Percentiles rank a stretch among this genome's conserved stretches.
Conservation (phyloP, 2,113 vertebrate species). For the Spea bombifrons region DNA sequence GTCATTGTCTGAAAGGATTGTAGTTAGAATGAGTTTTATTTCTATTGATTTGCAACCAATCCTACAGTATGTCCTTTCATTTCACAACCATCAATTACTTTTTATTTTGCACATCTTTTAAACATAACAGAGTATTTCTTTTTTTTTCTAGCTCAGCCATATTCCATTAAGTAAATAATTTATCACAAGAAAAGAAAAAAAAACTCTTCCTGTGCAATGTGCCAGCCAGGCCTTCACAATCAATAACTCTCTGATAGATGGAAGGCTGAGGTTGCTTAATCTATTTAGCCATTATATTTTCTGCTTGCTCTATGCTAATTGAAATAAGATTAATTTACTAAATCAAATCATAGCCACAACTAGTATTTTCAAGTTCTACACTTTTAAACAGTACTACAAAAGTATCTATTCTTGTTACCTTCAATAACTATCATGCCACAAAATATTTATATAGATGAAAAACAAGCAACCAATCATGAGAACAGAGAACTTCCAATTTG, state of each 20-base stretch:
- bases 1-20: too few species aligned
- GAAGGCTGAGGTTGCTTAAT: conserved; percentile 60
- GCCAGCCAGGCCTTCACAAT: conserved; percentile 54
- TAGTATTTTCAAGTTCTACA: not conserved
- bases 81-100: too few species aligned
- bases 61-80: too few species aligned
- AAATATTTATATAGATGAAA: too few species aligned
- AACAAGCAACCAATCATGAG: too few species aligned
- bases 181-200: conserved; percentile 53
- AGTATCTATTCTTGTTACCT: too few species aligned
- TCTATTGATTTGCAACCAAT: too few species aligned
- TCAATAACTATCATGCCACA: too few species aligned
- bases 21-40: too few species aligned
- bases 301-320: conserved; percentile 64
- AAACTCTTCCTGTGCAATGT: conserved; percentile 58
- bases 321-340: conserved; percentile 62
- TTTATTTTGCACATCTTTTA: not conserved
- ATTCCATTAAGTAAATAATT: conserved; percentile 53
- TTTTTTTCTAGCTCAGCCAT: conserved; percentile 46
- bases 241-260: conserved; percentile 62
- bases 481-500: too few species aligned
- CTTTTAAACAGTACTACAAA: too few species aligned
- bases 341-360: conserved; percentile 51
- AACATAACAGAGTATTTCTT: not conserved
- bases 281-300: conserved; percentile 62